Conservation (phyloP, 2,888 invertebrate genomes). For the Marronus borbonicus region DNA sequence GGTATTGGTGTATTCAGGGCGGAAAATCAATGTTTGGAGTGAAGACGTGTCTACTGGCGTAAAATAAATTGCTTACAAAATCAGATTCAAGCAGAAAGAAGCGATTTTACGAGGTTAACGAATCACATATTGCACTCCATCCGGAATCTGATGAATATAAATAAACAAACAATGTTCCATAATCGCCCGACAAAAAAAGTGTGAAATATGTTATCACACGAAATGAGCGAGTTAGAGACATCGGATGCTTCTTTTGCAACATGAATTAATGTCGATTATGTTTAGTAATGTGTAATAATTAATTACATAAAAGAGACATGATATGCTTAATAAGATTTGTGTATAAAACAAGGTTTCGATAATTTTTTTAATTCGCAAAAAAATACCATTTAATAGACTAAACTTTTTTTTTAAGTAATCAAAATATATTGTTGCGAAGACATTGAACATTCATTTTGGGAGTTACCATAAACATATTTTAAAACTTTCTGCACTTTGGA, state of each 20-base stretch:
- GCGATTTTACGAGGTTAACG: not conserved
- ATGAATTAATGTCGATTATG: not conserved
- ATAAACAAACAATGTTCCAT: too few relatives aligned
- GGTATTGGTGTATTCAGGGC: not conserved
- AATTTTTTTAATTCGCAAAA: not conserved
- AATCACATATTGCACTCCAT: not conserved
- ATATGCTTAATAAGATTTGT: not conserved
- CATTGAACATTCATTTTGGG: too few relatives aligned
- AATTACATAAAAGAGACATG: not conserved
- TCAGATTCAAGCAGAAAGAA: too few relatives aligned
- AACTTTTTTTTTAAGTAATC: too few relatives aligned
- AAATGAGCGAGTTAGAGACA: too few relatives aligned
- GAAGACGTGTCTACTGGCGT: not conserved
- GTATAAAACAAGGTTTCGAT: not conserved
- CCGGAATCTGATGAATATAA: not conserved
- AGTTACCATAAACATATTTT: too few relatives aligned
- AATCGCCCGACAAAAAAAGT: too few relatives aligned
- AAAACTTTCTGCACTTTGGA: too few relatives aligned
- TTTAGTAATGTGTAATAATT: not conserved
- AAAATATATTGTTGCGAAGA: too few relatives aligned
- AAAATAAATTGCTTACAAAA: not conserved
- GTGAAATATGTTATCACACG: too few relatives aligned
- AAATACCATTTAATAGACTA: too few relatives aligned
- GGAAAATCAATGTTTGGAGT: conserved; percentile 22
- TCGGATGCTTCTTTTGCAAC: too few relatives aligned